Evolutionary conservation across 2,113 vertebrate genomes (phyloP).

Genomic region (Cryptomyrus ogoouensis): DNA sequence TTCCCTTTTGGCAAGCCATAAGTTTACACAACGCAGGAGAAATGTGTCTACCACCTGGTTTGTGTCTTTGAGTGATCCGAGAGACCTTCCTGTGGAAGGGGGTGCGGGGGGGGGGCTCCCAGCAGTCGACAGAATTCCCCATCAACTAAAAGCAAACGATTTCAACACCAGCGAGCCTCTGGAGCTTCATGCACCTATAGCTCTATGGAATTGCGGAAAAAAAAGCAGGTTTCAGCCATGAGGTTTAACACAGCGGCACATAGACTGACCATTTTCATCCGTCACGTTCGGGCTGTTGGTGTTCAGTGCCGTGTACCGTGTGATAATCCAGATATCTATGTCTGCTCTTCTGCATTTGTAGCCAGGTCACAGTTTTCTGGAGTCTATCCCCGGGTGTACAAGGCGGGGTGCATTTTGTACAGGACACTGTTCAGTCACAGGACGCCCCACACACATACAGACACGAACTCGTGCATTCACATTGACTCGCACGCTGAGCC

Average conservation of each 20-base stretch:
- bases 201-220: neutral
- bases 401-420: neutral
- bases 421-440: neutral
- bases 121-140: neutral
- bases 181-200: neutral
- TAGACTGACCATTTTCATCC: neutral
- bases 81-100: slow-evolving; percentile 4
- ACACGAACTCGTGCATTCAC: neutral
- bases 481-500: neutral
- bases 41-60: slow-evolving; percentile 18
- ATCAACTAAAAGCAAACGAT: slow-evolving; percentile 1
- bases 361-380: neutral
- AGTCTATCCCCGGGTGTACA: neutral
- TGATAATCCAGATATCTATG: neutral
- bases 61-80: slow-evolving; percentile 11
- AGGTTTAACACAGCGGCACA: neutral
- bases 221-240: neutral
- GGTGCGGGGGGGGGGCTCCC: neutral
- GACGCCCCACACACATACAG: neutral
- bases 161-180: neutral
- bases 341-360: neutral
- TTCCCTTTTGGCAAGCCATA: slow-evolving; percentile 7
- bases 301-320: neutral
- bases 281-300: neutral
- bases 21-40: slow-evolving; percentile 16